These are phyloP conservation scores for Gonatopus flavifemur DNA, from an alignment of 1,140 invertebrate genomes.

Conservation along the genomic window DNA sequence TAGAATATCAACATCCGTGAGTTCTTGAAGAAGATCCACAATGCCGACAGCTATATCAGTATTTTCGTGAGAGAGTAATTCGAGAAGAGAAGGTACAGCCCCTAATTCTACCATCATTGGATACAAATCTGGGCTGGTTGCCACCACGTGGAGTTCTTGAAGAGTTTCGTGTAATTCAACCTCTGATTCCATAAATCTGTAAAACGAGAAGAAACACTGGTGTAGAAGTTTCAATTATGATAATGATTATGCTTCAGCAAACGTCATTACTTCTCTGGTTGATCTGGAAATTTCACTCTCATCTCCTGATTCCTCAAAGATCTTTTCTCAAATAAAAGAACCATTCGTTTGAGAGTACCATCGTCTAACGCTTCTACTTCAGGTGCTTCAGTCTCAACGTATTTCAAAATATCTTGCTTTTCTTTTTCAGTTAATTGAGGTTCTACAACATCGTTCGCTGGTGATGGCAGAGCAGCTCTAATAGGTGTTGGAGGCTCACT, in stretches of 20 bases:
- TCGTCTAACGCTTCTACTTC: slow-evolving; percentile 87
- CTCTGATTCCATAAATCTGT: slow-evolving; percentile 98
- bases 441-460: slow-evolving; percentile 62
- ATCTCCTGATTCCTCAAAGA: slow-evolving; percentile 95
- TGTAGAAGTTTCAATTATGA: not conserved
- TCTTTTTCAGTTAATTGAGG: slow-evolving; percentile 72
- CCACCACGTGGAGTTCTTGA: slow-evolving; percentile 91
- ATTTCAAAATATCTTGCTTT: slow-evolving; percentile 76
- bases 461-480: slow-evolving; percentile 52
- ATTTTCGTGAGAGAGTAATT: slow-evolving; percentile 95
- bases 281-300: slow-evolving; percentile 97
- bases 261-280: slow-evolving; percentile 81
- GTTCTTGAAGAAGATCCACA: slow-evolving; percentile 83
- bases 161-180: slow-evolving; percentile 90
- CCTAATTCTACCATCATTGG: slow-evolving; percentile 87
- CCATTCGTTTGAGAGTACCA: slow-evolving; percentile 81
- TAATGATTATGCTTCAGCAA: not conserved
- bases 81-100: slow-evolving; percentile 86
- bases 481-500: slow-evolving; percentile 59
- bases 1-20: slow-evolving; percentile 94
- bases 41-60: slow-evolving; percentile 87
- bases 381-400: slow-evolving; percentile 78
- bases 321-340: slow-evolving; percentile 92
- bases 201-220: slow-evolving; percentile 9
- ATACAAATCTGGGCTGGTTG: slow-evolving; percentile 95